Conservation (phyloP, 2,797 vertebrate genomes). For the Botia kubotai region DNA sequence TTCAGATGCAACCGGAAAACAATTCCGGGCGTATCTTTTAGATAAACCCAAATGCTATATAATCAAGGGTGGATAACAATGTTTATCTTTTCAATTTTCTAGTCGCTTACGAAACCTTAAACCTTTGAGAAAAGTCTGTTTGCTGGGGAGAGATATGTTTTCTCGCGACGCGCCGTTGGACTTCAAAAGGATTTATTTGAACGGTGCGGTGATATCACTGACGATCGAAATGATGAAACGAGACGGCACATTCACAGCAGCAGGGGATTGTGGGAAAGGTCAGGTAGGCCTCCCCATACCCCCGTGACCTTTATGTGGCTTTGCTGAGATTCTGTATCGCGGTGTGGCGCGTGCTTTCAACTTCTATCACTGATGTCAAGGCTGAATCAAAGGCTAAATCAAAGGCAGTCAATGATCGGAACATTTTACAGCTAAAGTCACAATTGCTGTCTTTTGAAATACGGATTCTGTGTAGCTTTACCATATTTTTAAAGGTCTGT, state of each 20-base stretch:
- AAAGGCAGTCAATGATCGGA: constrained; percentile 32
- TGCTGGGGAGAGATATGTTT: constrained; percentile 41
- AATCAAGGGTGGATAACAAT: constrained; percentile 13
- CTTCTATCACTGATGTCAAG: constrained; percentile 11
- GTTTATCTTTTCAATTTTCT: constrained; percentile 44
- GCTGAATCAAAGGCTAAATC: constrained; percentile 57
- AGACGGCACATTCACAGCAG: constrained; percentile 24
- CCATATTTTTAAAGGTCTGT: not conserved
- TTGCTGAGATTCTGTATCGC: constrained; percentile 58
- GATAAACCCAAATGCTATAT: constrained; percentile 21
- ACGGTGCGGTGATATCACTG: constrained; percentile 68
- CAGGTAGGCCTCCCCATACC: constrained; percentile 71
- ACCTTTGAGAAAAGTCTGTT: constrained; percentile 28
- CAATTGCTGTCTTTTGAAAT: constrained; percentile 52
- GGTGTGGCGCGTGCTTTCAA: constrained; percentile 2
- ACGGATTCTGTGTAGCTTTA: not conserved
- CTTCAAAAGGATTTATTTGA: constrained; percentile 76
- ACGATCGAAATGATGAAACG: constrained; percentile 26
- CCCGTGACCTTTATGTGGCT: constrained; percentile 71
- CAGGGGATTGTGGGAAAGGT: constrained; percentile 74
- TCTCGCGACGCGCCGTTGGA: constrained; percentile 75
- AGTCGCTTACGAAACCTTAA: constrained; percentile 11
- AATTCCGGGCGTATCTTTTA: not conserved
- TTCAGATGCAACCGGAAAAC: constrained; percentile 5
- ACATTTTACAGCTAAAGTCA: constrained; percentile 48